Evolutionary conservation across 2,888 invertebrate species (phyloP).

Genomic region (Petrophora chlorosata): DNA sequence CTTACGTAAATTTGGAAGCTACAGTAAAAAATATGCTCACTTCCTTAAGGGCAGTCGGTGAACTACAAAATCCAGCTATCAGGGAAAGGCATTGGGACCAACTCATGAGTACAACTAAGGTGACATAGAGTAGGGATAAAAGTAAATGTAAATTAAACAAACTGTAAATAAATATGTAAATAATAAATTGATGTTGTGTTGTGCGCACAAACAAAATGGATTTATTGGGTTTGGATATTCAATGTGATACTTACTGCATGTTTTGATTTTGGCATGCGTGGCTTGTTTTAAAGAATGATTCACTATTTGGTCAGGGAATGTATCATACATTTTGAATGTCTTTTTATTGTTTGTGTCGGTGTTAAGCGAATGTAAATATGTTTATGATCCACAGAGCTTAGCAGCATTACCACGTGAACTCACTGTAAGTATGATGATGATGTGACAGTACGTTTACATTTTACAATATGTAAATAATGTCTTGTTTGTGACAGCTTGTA

Average conservation of each 20-base stretch:
- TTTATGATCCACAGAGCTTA: conserved; percentile 89
- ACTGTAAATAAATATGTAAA: conserved; percentile 56
- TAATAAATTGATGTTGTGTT: conserved; percentile 37
- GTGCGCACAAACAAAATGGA: conserved; percentile 34
- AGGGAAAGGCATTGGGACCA: conserved; percentile 98
- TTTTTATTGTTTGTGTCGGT: conserved; percentile 34
- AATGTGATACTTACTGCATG: conserved; percentile 34
- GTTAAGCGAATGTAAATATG: conserved; percentile 76
- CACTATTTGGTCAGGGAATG: conserved; percentile 39
- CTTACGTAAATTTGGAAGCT: conserved; percentile 93
- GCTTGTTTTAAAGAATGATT: conserved; percentile 31
- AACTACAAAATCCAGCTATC: conserved; percentile 97
- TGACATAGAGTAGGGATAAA: conserved; percentile 57
- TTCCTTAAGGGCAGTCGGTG: conserved; percentile 96
- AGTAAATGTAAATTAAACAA: conserved; percentile 42
- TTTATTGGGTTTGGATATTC: conserved; percentile 33
- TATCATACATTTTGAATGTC: conserved; percentile 46
- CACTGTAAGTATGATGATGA: conserved; percentile 86
- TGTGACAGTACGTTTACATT: conserved; percentile 20
- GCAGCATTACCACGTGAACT: conserved; percentile 91
- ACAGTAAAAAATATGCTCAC: conserved; percentile 98
- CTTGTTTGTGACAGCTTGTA: neutral
- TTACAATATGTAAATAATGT: neutral
- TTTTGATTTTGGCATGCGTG: conserved; percentile 31
- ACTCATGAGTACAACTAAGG: conserved; percentile 97